A percentile compares a stretch with the other conserved stretches of the same genome.
phyloP scores from a whole-genome alignment of 2,113 vertebrate genomes.

The Climacteris rufus region DNA sequence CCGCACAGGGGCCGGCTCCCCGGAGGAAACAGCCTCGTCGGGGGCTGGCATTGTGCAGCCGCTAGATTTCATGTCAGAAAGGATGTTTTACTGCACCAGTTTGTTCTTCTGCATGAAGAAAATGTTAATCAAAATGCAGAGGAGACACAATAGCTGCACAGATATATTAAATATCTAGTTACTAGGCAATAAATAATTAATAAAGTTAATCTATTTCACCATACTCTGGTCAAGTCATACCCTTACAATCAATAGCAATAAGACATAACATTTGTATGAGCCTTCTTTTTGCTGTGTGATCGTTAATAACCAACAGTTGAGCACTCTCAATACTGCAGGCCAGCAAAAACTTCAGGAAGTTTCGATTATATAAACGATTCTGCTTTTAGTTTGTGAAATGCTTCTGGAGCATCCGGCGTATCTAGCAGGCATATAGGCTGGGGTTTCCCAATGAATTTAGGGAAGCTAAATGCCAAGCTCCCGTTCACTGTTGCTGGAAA shows the following conservation, averaged over 20 bases:
- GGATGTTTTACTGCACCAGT: neutral
- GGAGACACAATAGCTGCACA: neutral
- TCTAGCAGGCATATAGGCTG: neutral
- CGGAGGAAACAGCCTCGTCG: neutral
- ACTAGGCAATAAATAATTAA: neutral
- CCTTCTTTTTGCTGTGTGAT: neutral
- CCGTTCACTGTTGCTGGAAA: neutral
- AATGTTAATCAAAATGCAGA: neutral
- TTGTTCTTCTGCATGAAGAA: neutral
- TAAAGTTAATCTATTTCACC: constrained; percentile 15
- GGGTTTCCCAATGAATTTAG: neutral
- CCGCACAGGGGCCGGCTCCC: neutral
- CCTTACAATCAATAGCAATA: neutral
- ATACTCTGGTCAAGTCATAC: neutral
- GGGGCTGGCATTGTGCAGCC: neutral
- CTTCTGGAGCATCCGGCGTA: neutral
- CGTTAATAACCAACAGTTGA: neutral
- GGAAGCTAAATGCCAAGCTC: neutral
- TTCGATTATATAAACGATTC: neutral
- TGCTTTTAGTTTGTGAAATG: neutral
- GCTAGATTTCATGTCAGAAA: neutral
- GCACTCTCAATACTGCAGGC: accelerated
- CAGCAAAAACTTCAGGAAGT: neutral
- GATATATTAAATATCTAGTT: constrained; percentile 19
- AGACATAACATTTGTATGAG: neutral